Evolutionary conservation across 2,113 vertebrate genomes (phyloP), one percentile per base, ranked within the genome.

Genomic region (Ursus arctos): DNA sequence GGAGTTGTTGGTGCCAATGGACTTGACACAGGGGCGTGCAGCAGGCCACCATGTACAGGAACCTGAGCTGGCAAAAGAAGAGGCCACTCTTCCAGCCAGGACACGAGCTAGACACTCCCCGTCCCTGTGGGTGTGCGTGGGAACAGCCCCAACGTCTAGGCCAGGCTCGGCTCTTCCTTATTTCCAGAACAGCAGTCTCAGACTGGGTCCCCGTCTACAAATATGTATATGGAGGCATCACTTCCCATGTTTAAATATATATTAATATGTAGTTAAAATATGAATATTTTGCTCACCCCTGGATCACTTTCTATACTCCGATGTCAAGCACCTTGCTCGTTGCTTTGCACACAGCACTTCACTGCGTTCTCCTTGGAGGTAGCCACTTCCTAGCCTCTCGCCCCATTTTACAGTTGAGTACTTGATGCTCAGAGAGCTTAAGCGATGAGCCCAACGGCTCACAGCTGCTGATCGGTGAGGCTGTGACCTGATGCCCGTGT

Each of bases 111-210:
- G 63, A 26, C 51, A 10, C 6, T 22, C 15, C 22, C 8, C 21
- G 16, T 47, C 59, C 21, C 19, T 0, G 13, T 10, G 0, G 6
- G 49, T 36, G 36, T 8, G 40, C n/a, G 0, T 1, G 26, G 47
- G 36, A 77, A 49, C 36, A 65, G 6, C 26, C 43, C 49, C 28
- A 4, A 16, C 33, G 36, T 49, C 61, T 28, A 21, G 31, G 11
- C 21, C 67, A 10, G 11, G 7, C 4, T 69, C 13, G 5, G 15
- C 63, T 95, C 18, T 88, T 77, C 59, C 3, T 63, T 24, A 19
- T 36, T 36, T 49, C 47, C 33, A 72, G 63, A 74, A 67, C 43
- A 43, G 12, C 36, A 7, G 22, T 53, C 7, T 15, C 10, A 57
- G 49, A 83, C 10, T 12, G 79, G 11, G 31, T 47, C 12, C 55